Evolutionary conservation across 2,888 invertebrate genomes (phyloP).

Genomic region (Microplitis deprimator): DNA sequence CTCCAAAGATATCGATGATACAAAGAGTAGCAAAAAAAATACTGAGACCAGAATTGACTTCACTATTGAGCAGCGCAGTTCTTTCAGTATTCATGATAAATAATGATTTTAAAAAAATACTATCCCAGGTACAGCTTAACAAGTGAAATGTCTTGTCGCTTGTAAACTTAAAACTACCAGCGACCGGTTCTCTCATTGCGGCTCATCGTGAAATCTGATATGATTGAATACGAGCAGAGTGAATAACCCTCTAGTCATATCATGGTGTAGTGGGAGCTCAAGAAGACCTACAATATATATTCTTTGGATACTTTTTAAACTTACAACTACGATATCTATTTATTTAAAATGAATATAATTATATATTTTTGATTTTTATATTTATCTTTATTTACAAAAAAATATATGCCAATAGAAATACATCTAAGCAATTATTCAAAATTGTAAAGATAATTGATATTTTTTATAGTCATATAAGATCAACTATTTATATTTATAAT

Average conservation of each 20-base stretch:
- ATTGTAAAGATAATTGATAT: slow-evolving; percentile 8
- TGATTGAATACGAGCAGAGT: slow-evolving; percentile 53
- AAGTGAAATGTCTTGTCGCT: slow-evolving; percentile 25
- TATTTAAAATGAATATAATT: slow-evolving; percentile 36
- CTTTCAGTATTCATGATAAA: slow-evolving; percentile 60
- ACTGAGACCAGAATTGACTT: slow-evolving; percentile 74
- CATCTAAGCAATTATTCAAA: slow-evolving; percentile 15
- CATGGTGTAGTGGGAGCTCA: slow-evolving; percentile 49
- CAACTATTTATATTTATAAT: background rate
- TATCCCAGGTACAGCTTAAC: slow-evolving; percentile 20
- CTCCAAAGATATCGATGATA: slow-evolving; percentile 86
- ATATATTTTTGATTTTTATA: slow-evolving; percentile 10
- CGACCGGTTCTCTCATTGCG: slow-evolving; percentile 60
- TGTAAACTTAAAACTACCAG: slow-evolving; percentile 35
- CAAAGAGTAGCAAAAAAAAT: slow-evolving; percentile 82
- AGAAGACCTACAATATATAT: slow-evolving; percentile 62
- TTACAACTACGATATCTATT: background rate
- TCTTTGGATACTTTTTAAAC: slow-evolving; percentile 17
- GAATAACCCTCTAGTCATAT: slow-evolving; percentile 36
- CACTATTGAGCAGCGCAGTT: slow-evolving; percentile 56
- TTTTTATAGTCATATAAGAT: slow-evolving; percentile 6
- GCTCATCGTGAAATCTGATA: slow-evolving; percentile 57
- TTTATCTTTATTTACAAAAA: slow-evolving; percentile 53
- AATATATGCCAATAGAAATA: slow-evolving; percentile 45
- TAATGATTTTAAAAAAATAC: background rate